Evolutionary conservation across 2,113 vertebrate genomes (phyloP).

Genomic region (Urocitellus parryii): DNA sequence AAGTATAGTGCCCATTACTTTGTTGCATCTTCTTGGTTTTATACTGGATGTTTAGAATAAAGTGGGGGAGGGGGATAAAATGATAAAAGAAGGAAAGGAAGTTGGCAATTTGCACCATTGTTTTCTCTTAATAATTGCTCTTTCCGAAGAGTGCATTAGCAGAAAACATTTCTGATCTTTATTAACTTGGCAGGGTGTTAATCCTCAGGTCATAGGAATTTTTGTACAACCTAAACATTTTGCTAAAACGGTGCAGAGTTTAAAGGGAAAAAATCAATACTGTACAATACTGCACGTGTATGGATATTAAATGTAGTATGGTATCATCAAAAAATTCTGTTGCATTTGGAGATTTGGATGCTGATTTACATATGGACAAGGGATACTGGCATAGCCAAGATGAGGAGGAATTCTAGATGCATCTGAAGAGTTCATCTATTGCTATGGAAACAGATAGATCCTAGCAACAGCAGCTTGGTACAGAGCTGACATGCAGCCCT

Average conservation of each 20-base stretch:
- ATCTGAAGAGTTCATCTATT: slow-evolving; percentile 75
- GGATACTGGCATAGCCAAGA: slow-evolving; percentile 24
- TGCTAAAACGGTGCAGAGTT: not conserved
- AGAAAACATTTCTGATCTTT: slow-evolving; percentile 27
- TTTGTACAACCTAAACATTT: not conserved
- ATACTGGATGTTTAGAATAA: not conserved
- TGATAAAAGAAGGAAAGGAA: not conserved
- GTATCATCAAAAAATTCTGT: not conserved
- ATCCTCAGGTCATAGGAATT: not conserved
- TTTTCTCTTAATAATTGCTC: not conserved
- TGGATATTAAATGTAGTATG: not conserved
- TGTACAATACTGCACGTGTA: not conserved
- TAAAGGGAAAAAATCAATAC: not conserved
- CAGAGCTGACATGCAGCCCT: slow-evolving; percentile 42
- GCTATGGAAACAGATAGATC: slow-evolving; percentile 81
- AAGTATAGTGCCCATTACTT: not conserved
- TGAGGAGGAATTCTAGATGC: slow-evolving; percentile 60
- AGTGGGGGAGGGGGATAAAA: not conserved
- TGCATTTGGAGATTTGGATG: slow-evolving; percentile 27
- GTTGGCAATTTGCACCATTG: not conserved
- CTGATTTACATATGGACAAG: slow-evolving; percentile 41
- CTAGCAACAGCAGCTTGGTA: slow-evolving; percentile 80
- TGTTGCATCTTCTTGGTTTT: not conserved
- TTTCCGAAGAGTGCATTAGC: not conserved
- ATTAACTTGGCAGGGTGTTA: not conserved